Evolutionary conservation across 2,888 invertebrate species (phyloP).

Genomic region (Corythucha ciliata): DNA sequence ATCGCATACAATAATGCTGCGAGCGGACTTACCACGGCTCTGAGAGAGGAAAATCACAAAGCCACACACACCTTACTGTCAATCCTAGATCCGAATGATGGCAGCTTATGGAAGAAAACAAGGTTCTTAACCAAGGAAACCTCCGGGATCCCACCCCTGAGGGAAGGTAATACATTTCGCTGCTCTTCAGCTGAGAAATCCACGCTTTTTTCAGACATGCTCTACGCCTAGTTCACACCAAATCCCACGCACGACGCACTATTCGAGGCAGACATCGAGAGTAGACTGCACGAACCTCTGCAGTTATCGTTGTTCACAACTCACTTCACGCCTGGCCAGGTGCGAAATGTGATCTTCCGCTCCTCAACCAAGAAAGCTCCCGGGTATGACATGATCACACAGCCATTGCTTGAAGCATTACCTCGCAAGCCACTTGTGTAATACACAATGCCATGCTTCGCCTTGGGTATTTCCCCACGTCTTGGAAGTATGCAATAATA

Average conservation of each 20-base stretch:
- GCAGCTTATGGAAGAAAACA: slow-evolving; percentile 11
- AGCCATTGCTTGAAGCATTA: neutral
- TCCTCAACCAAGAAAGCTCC: slow-evolving; percentile 15
- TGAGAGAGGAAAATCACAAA: neutral
- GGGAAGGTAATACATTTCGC: neutral
- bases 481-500: neutral
- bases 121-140: neutral
- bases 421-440: neutral
- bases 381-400: slow-evolving; percentile 5
- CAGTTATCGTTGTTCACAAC: slow-evolving; percentile 10
- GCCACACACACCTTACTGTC: neutral
- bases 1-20: neutral
- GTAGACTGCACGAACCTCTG: no score
- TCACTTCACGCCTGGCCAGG: slow-evolving; percentile 13
- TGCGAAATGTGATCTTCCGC: slow-evolving; percentile 13
- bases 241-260: no score
- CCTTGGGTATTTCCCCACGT: neutral
- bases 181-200: slow-evolving; percentile 7
- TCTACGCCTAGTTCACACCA: slow-evolving; percentile 9
- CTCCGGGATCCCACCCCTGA: slow-evolving; percentile 7
- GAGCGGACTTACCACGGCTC: neutral
- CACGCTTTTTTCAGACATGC: slow-evolving; percentile 1
- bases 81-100: neutral
- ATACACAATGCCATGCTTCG: slow-evolving; percentile 4
- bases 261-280: no score